Evolutionary conservation across 1,140 invertebrate species (phyloP).

Genomic region (Drosophila sproati): DNA sequence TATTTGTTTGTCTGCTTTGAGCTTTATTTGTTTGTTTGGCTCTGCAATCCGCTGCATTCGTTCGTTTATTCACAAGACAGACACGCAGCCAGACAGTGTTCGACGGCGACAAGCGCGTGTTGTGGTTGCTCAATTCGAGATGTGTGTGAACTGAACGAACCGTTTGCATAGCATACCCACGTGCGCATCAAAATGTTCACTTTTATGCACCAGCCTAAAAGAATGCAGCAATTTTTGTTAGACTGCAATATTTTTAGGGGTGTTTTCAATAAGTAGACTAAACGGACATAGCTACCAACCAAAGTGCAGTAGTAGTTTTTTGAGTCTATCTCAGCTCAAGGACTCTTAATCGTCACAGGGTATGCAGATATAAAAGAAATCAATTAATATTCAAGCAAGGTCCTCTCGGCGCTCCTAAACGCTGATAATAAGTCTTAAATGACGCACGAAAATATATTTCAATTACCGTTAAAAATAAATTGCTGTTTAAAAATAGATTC

Average conservation of each 20-base stretch:
- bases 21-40: conserved; percentile 32
- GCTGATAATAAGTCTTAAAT: conserved; percentile 5
- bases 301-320: too few relatives aligned
- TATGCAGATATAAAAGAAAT: too few relatives aligned
- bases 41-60: conserved; percentile 1
- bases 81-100: background rate
- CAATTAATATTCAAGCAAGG: background rate
- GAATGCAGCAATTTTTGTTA: conserved; percentile 28
- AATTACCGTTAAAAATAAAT: conserved; percentile 21
- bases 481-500: conserved; percentile 13
- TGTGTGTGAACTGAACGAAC: background rate
- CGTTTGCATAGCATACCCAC: conserved; percentile 27
- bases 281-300: background rate
- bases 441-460: conserved; percentile 13
- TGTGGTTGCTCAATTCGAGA: background rate
- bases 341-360: too few relatives aligned
- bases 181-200: background rate
- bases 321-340: too few relatives aligned
- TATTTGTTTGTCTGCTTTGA: conserved; percentile 53
- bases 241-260: background rate
- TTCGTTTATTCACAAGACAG: background rate
- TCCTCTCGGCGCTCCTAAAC: background rate
- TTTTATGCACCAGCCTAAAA: conserved; percentile 10
- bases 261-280: background rate
- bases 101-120: background rate